Base-by-base conservation (phyloP, 2,113 vertebrate genomes). In the Chrysemys picta region DNA sequence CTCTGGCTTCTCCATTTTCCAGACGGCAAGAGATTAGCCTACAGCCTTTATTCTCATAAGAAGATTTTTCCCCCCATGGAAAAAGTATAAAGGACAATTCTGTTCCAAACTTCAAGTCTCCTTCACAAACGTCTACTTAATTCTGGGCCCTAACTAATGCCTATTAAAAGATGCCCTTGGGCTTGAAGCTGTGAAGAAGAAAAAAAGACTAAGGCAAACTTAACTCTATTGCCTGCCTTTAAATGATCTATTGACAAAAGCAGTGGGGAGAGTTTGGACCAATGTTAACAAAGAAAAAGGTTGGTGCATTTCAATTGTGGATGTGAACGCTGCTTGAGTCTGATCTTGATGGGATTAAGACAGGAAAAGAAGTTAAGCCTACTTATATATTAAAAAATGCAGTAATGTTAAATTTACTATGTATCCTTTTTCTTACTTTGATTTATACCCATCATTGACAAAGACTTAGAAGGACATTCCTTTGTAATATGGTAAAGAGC, bases 1-100 rank as follows among this genome's bases (percentile, higher is more conserved):
- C 98, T 98, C 97, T 97, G 97, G 97, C 98, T 98, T 98, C 97
- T 98, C 97, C 97, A 98, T 98, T 98, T 98, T 98, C 98, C 98
- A 98, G 98, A 99, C 98, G 96, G 97, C 96, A 97, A 97, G 97
- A 98, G 98, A 99, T 99, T 99, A 98, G 97, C 95, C 97, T 97
- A 93, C 98, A 98, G 97, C 96, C 97, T 98, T 98, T 98, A 98
- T 98, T 98, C 98, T 96, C 96, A 89, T 98, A 98, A 98, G 98
- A 98, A 98, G 98, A 98, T 98, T 98, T 98, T 97, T 94, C 86
- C 96, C 97, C 96, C 97, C 97, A 98, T 97, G 97, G 97, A 98
- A 98, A 98, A 98, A 97, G 97, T 97, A 98, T 98, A 98, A 98
- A 98, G 96, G 97, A 97, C 96, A 98, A 98, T 98, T 98, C 98